phyloP scores from a whole-genome alignment of 53 echinoderm and acorn worm species.

The Paelopatides confundens region DNA sequence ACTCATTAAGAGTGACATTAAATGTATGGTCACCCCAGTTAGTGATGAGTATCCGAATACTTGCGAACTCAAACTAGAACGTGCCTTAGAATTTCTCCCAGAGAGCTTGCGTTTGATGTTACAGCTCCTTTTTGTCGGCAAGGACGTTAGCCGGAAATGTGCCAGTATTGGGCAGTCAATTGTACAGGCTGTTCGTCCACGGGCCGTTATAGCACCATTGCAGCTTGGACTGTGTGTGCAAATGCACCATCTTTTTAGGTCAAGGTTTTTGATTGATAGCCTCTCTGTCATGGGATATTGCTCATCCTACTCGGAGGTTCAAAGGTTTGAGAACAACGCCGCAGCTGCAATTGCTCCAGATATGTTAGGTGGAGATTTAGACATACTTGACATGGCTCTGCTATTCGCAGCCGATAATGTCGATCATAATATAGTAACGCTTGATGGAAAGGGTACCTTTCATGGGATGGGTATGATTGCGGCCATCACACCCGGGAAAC shows the following conservation, averaged over 20 bases:
- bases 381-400: background rate
- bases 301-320: background rate
- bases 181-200: slow-evolving; percentile 43
- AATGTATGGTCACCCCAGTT: background rate
- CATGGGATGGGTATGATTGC: slow-evolving; percentile 84
- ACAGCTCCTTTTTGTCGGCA: background rate
- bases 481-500: slow-evolving; percentile 66
- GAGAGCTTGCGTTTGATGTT: too few relatives aligned
- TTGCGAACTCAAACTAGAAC: too few relatives aligned
- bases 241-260: slow-evolving; percentile 33
- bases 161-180: slow-evolving; percentile 64
- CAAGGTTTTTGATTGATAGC: background rate
- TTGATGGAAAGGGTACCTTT: slow-evolving; percentile 74
- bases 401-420: slow-evolving; percentile 74
- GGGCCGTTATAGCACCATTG: slow-evolving; percentile 53
- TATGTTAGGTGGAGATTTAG: too few relatives aligned
- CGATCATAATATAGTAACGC: slow-evolving; percentile 72
- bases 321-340: background rate
- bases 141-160: slow-evolving; percentile 10
- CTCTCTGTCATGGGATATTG: background rate
- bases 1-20: slow-evolving; percentile 4
- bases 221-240: slow-evolving; percentile 64
- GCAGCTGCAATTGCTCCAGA: background rate
- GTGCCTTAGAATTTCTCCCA: too few relatives aligned
- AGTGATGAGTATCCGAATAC: too few relatives aligned